Base-by-base conservation (phyloP, 2,888 invertebrate genomes). In the Eledona agricola region DNA sequence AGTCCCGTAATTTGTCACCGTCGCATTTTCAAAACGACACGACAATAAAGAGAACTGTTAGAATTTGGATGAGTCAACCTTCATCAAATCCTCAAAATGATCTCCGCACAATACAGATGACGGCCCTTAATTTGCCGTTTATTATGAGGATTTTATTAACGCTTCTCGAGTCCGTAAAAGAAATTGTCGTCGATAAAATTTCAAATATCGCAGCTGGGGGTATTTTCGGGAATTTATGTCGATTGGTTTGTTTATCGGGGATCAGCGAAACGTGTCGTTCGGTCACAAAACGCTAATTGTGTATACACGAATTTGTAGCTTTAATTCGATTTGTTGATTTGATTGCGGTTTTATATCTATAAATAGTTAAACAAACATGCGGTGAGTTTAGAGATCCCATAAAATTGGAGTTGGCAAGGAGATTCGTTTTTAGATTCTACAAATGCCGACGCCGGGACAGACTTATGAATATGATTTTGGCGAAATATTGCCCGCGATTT, bases 321-420 rank as follows among this genome's bases (percentile, higher is more conserved):
- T 20, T 20, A 34, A 28, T 26, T 17, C 5, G 40, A 40, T 28
- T 40, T 40, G 40, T 40, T 40, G 40, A 40, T 40, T 40, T 23
- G 40, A 40, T 40, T 40, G 40, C 17, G 40, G 26, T 26, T 40
- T 40, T 26, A 26, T 40, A 40, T 40, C 40, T 40, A 40, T 40
- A 40, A 40, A 40, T 40, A 40, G 40, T 40, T 26, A 40, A 40
- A 40, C 15, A 40, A 40, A 40, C 40, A 40, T 9, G 40, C 13
- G 16, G 5, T 11, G 29, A 29, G 13, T 29, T 29, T 29, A 22
- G 40, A 13, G 17, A 40, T 40, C 40, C 16, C 40, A 26, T 40
- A 40, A 40, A 40, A 26, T 40, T 26, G 40, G 26, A 40, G 40
- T 40, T 40, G 40, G 40, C 40, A 40, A 16, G 22, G 13, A 25